phyloP scores from a whole-genome alignment of 1,140 invertebrate genomes.

The Diorhabda elongata region DNA sequence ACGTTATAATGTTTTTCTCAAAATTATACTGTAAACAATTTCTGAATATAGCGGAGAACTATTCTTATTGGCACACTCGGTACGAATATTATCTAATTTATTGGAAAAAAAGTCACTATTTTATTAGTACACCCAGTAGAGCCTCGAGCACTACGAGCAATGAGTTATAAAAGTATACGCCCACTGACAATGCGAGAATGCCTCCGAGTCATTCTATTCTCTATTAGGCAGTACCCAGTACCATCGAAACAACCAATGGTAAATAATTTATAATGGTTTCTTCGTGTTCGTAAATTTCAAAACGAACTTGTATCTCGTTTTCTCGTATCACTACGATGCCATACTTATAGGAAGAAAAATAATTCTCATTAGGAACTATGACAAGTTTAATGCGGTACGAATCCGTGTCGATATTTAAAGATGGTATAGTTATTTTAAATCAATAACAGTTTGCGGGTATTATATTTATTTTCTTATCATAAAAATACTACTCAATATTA shows the following conservation, averaged over 20 bases:
- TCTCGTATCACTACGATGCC: slow-evolving; percentile 1
- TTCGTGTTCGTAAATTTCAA: slow-evolving; percentile 2
- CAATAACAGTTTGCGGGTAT: too few species aligned
- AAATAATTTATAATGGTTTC: slow-evolving; percentile 1
- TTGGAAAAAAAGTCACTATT: too few species aligned
- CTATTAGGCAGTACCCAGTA: not conserved
- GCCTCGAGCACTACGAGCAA: not conserved
- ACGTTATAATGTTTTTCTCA: too few species aligned
- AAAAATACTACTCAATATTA: too few species aligned
- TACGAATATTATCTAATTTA: too few species aligned
- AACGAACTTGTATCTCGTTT: not conserved
- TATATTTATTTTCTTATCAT: too few species aligned
- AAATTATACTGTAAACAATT: too few species aligned
- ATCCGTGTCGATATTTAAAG: not conserved
- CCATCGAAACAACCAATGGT: slow-evolving; percentile 1
- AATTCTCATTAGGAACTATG: not conserved
- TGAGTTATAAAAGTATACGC: not conserved
- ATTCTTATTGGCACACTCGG: too few species aligned
- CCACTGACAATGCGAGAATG: not conserved
- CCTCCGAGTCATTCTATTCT: not conserved
- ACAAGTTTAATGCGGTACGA: not conserved
- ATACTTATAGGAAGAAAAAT: not conserved
- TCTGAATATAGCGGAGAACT: too few species aligned
- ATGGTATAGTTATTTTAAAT: too few species aligned
- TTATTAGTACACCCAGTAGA: too few species aligned